Conservation (phyloP, 2,113 vertebrate genomes). For the Leuciscus idus region DNA sequence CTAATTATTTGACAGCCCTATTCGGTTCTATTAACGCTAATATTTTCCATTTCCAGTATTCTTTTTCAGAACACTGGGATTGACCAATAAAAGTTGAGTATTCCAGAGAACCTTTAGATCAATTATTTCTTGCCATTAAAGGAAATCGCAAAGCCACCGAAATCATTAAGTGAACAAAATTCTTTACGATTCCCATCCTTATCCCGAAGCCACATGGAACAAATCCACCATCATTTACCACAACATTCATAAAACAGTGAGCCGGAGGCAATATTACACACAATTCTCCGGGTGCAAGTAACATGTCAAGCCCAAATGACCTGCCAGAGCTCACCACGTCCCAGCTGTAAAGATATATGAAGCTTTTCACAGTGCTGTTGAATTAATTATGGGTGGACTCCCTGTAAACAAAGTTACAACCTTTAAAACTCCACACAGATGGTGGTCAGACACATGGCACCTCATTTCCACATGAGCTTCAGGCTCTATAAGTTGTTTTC, state of each 20-base stretch:
- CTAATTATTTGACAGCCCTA: too few relatives aligned
- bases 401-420: slow-evolving; percentile 18
- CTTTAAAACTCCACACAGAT: neutral
- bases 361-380: slow-evolving; percentile 16
- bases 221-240: slow-evolving; percentile 13
- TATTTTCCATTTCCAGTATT: too few relatives aligned
- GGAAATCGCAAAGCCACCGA: neutral
- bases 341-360: slow-evolving; percentile 35
- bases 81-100: neutral
- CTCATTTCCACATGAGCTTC: neutral
- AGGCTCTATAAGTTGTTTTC: slow-evolving; percentile 10
- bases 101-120: neutral
- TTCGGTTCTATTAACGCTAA: too few relatives aligned
- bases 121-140: neutral
- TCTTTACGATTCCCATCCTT: neutral
- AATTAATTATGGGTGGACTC: slow-evolving; percentile 34
- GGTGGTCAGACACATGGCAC: neutral
- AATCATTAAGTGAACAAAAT: neutral
- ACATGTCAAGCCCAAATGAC: slow-evolving; percentile 17
- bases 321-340: slow-evolving; percentile 2
- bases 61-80: too few relatives aligned
- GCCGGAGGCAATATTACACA: slow-evolving; percentile 5
- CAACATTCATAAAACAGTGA: slow-evolving; percentile 17
- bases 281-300: slow-evolving; percentile 14
- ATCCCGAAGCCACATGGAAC: slow-evolving; percentile 11